Evolutionary conservation across 2,797 vertebrate genomes (phyloP), one percentile per base, ranked within the genome.

Genomic region (Hephaestus fuliginosus): DNA sequence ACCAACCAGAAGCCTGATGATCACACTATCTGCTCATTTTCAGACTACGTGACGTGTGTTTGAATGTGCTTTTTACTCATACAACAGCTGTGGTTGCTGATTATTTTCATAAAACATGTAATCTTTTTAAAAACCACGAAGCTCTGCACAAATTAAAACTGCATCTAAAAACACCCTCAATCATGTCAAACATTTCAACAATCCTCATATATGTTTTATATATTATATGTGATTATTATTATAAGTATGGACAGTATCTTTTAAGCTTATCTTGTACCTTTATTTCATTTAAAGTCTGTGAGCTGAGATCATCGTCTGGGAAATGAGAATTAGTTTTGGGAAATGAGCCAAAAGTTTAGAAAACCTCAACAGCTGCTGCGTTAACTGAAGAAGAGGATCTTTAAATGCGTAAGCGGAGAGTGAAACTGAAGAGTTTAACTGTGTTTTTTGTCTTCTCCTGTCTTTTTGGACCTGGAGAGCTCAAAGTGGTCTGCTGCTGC

Each of bases 401-500:
- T n/a, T 75, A 57, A 51, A 49, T 5, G 15, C 70, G 9, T 17
- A 6, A 43, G 70, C 13, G 28, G 15, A 28, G 69, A 68, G 57
- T 25, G 30, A 62, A 80, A 28, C n/a, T 17, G 41, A 9, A 22
- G 28, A 57, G 18, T 58, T 20, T 55, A 12, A 3, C 22, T 8
- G 2, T 43, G 48, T 52, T 12, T 36, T 36, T 36, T 36, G 4
- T 36, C 33, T 36, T 36, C 25, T 25, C 25, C 25, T 25, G 25
- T 63, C 57, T 55, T 22, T 55, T 9, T 52, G 58, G 55, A 57
- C 46, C 57, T 13, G 20, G 1, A 66, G 28, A 55, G 51, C 61
- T 82, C 68, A 28, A 67, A 82, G 56, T 67, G 67, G 60, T 73
- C 7, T 33, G 69, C 67, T 76, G 3, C 3, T 7, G 81, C 66